Percentiles rank a stretch among this genome's conserved stretches.
Conservation (phyloP, 2,113 vertebrate genomes). For the Macquaria ambigua region DNA sequence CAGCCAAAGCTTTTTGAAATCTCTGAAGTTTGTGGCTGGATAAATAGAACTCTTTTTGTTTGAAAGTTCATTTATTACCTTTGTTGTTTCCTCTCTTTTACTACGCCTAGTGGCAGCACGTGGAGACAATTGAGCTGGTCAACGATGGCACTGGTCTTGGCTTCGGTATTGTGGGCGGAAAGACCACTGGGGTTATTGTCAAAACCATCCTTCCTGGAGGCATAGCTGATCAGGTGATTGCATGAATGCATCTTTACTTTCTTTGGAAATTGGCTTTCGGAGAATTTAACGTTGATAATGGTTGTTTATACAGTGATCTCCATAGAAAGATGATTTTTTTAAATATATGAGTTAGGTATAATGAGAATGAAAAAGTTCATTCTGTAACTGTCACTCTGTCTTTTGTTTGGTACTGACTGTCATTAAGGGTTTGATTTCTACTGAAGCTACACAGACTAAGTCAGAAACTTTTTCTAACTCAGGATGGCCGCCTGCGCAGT, state of each 20-base stretch:
- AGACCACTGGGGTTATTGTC: constrained; percentile 93
- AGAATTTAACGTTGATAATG: neutral
- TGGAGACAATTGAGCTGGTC: constrained; percentile 94
- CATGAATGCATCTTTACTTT: neutral
- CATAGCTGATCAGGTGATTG: constrained; percentile 92
- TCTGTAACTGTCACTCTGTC: constrained; percentile 17
- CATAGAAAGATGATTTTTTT: neutral
- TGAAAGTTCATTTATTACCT: neutral
- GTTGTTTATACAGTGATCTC: neutral
- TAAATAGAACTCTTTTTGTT: neutral
- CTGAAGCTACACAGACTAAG: neutral
- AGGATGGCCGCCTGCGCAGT: constrained; percentile 93
- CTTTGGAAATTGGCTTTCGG: neutral
- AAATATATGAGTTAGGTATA: neutral
- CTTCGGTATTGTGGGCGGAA: constrained; percentile 96
- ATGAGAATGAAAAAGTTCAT: constrained; percentile 4
- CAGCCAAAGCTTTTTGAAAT: neutral
- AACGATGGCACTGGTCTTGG: constrained; percentile 96
- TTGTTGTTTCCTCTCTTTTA: neutral
- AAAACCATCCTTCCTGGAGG: constrained; percentile 97
- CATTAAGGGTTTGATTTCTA: constrained; percentile 19
- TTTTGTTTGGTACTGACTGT: constrained; percentile 3
- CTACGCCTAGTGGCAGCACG: constrained; percentile 89
- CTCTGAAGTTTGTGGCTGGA: neutral
- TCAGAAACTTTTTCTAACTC: constrained; percentile 5